These are phyloP conservation scores for Leptinotarsa undecemlineata DNA, from an alignment of 1,140 invertebrate genomes.

Conservation along the genomic window DNA sequence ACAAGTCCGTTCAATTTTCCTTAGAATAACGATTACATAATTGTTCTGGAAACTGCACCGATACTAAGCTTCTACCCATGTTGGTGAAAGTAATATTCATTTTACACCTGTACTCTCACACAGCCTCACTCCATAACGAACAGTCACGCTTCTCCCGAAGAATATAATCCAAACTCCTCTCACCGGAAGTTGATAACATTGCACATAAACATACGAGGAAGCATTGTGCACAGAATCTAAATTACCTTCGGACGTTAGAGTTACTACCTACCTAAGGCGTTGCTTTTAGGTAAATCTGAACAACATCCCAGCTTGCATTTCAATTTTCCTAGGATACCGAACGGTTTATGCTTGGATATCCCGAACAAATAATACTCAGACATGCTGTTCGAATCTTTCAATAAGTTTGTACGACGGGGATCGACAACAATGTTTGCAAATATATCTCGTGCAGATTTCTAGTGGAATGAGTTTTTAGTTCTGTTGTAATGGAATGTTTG, in stretches of 20 bases:
- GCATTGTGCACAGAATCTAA: not conserved
- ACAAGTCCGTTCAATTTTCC: no score
- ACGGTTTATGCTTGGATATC: conserved; percentile 4
- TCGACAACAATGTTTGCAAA: not conserved
- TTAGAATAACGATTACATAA: no score
- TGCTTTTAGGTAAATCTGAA: conserved; percentile 20
- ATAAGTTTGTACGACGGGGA: not conserved
- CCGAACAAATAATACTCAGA: conserved; percentile 8
- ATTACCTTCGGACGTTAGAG: conserved; percentile 9
- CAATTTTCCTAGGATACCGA: conserved; percentile 24
- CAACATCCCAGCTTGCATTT: conserved; percentile 25
- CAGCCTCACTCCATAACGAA: not conserved
- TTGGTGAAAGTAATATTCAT: no score
- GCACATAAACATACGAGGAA: not conserved
- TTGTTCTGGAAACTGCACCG: no score
- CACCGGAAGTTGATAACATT: not conserved
- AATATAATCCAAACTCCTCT: conserved; percentile 1
- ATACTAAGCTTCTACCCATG: no score
- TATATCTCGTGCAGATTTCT: not conserved
- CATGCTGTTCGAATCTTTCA: conserved; percentile 1
- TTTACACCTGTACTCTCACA: not conserved
- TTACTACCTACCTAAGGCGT: conserved; percentile 16
- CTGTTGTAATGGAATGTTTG: no score
- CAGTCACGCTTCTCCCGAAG: not conserved
- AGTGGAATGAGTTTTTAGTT: no score